Evolutionary conservation across 2,888 invertebrate genomes (phyloP).

Genomic region (Smittia aterrima): DNA sequence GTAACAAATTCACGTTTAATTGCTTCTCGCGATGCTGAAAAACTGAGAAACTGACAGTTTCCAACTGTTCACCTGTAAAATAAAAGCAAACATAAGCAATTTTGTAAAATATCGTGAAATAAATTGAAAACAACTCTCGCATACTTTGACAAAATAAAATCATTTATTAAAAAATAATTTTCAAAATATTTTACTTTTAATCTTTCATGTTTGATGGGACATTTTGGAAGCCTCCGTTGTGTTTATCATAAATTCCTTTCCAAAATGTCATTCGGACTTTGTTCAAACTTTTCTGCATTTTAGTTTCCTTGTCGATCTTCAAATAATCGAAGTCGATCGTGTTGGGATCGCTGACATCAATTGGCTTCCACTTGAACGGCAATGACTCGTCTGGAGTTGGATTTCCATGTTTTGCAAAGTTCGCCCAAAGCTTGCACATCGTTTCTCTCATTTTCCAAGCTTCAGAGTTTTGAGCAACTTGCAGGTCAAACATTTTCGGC

Average conservation of each 20-base stretch:
- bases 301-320: slow-evolving; percentile 47
- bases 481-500: slow-evolving; percentile 25
- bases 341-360: not conserved
- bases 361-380: slow-evolving; percentile 47
- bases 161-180: too few species aligned
- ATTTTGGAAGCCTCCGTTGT: not conserved
- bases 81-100: too few species aligned
- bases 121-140: too few species aligned
- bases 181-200: too few species aligned
- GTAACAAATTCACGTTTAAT: too few species aligned
- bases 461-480: slow-evolving; percentile 44
- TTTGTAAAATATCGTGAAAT: too few species aligned
- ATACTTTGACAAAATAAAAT: too few species aligned
- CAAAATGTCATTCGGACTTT: slow-evolving; percentile 50
- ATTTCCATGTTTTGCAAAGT: slow-evolving; percentile 60
- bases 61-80: too few species aligned
- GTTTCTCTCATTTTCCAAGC: slow-evolving; percentile 52
- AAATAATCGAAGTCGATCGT: slow-evolving; percentile 47
- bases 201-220: too few species aligned
- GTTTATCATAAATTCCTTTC: slow-evolving; percentile 50
- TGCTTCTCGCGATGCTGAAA: too few species aligned
- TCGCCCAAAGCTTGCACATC: slow-evolving; percentile 61
- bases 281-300: slow-evolving; percentile 49
- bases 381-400: slow-evolving; percentile 48
- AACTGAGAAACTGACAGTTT: too few species aligned